Percentiles rank a stretch among this genome's conserved stretches.
phyloP scores from a whole-genome alignment of 2,797 vertebrate genomes.

The Pipistrellus nathusii region DNA sequence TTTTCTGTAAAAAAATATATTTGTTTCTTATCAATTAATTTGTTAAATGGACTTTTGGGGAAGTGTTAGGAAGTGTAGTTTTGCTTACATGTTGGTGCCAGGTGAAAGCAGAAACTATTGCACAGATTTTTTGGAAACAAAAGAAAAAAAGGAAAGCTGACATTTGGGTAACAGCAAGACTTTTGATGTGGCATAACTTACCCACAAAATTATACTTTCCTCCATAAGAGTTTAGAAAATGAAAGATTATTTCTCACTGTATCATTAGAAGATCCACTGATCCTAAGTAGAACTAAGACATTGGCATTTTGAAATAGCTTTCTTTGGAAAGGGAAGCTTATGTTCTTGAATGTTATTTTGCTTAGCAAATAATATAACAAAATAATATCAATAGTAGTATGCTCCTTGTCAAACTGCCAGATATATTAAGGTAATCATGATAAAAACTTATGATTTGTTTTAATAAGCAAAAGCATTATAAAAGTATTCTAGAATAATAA shows the following conservation, averaged over 20 bases:
- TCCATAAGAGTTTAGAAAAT: neutral
- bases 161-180: neutral
- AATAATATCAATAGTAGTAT: neutral
- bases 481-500: conserved; percentile 15
- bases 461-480: conserved; percentile 16
- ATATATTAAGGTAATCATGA: neutral
- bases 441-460: conserved; percentile 10
- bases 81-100: neutral
- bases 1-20: neutral
- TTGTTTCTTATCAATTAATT: neutral
- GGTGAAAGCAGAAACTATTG: neutral
- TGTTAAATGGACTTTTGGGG: neutral
- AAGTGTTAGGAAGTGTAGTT: neutral
- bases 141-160: neutral
- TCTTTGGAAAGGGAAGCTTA: neutral
- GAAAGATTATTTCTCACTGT: neutral
- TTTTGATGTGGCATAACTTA: neutral
- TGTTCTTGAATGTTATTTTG: neutral
- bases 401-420: neutral
- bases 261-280: neutral
- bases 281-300: neutral
- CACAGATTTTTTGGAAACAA: neutral
- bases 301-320: neutral
- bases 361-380: neutral
- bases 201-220: neutral